Evolutionary conservation across 2,888 invertebrate genomes (phyloP).

Genomic region (Lucinisca nassula): DNA sequence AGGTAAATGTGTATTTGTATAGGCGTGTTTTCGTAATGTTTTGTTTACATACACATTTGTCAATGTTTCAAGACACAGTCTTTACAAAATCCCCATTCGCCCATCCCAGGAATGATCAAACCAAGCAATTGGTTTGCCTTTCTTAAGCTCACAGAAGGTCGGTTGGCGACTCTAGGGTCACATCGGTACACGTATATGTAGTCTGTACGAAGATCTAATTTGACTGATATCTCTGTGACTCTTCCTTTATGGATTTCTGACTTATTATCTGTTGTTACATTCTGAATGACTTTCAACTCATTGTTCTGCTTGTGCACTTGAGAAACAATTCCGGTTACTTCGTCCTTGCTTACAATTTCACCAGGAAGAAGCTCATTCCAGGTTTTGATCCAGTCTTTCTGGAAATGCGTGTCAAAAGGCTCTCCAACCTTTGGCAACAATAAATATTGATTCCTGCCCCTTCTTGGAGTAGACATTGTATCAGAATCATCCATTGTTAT

Average conservation of each 20-base stretch:
- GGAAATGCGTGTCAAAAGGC: not conserved
- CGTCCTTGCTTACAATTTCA: not conserved
- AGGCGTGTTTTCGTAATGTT: too few species aligned
- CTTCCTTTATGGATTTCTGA: not conserved
- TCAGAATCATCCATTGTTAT: not conserved
- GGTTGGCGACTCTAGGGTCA: constrained; percentile 12
- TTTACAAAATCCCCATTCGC: constrained; percentile 21
- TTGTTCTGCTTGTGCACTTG: not conserved
- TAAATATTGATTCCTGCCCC: not conserved
- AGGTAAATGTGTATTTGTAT: too few species aligned
- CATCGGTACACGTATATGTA: constrained; percentile 29
- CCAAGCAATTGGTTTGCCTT: constrained; percentile 13
- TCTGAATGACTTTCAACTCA: constrained; percentile 26
- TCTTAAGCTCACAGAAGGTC: not conserved
- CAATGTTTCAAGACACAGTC: not conserved
- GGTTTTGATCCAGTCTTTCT: not conserved
- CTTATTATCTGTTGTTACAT: constrained; percentile 8
- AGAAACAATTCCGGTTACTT: not conserved
- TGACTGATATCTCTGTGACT: not conserved
- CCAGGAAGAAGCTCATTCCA: constrained; percentile 36
- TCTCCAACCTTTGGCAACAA: constrained; percentile 13
- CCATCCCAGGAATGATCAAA: not conserved
- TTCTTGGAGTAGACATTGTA: not conserved
- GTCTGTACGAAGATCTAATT: not conserved
- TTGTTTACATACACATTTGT: too few species aligned